These are phyloP conservation scores for Calidris pygmaea DNA, from an alignment of 2,113 vertebrate species.

Conservation along the genomic window DNA sequence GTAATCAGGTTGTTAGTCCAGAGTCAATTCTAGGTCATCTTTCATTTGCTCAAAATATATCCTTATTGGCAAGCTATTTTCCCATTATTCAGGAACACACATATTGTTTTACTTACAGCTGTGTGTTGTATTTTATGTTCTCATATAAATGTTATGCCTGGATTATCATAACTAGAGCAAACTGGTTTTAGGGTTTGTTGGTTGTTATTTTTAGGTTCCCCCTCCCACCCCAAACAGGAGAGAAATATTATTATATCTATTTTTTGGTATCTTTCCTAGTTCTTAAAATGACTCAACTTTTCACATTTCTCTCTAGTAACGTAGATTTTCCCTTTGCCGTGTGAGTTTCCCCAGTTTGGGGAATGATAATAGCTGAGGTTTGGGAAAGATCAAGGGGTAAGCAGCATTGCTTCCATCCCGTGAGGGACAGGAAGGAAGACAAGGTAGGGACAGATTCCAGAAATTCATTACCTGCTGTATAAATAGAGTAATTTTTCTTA, in stretches of 20 bases:
- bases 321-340: background rate
- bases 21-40: constrained; percentile 88
- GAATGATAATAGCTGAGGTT: background rate
- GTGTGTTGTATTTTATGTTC: constrained; percentile 79
- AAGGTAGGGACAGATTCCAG: background rate
- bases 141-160: constrained; percentile 82
- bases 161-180: constrained; percentile 77
- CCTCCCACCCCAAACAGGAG: background rate
- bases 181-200: constrained; percentile 74
- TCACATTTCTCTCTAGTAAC: background rate
- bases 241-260: constrained; percentile 27
- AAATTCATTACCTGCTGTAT: background rate
- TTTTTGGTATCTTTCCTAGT: constrained; percentile 16
- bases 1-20: constrained; percentile 80
- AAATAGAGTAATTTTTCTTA: background rate
- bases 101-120: constrained; percentile 85
- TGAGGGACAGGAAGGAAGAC: background rate
- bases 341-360: background rate
- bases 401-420: background rate
- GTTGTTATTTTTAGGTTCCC: constrained; percentile 57
- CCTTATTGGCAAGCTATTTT: constrained; percentile 76
- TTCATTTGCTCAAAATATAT: constrained; percentile 83
- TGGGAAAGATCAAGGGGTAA: background rate
- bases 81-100: constrained; percentile 78
- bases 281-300: constrained; percentile 6